Base-by-base conservation (phyloP, 2,888 invertebrate genomes). In the Agrotis clavis region DNA sequence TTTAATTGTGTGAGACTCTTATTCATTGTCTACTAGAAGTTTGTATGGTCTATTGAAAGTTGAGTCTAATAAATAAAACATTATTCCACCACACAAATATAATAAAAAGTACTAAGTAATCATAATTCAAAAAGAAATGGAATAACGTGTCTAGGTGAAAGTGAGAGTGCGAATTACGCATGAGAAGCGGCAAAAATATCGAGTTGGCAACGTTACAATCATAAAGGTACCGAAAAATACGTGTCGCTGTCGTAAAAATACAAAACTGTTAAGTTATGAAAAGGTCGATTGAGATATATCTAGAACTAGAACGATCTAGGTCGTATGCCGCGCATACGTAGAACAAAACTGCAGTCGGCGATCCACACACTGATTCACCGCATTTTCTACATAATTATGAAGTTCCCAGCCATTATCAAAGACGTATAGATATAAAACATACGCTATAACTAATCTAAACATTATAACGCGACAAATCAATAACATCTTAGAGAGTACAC, bases 401-500 rank as follows among this genome's bases (percentile, higher is more conserved):
- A 59, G 41, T 57, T 69, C 35, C 54, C 59, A 65, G 63, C 45
- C 35, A n/a, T 63, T 69, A 56, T 50, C 41, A 56, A 72, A 60
- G 56, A 4, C 66, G 41, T 60, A 65, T 64, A 57, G 21, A 64
- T 61, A 67, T 53, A 72, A 74, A 69, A 76, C 73, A 78, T 76
- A 82, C 69, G 63, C 67, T 83, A 79, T 71, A 72, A 81, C 75
- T 79, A 84, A 81, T 84, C 86, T 77, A 84, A 86, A 86, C 86
- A 87, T 83, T 86, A 90, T 89, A 84, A 88, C 73, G 77, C 81
- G 78, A 81, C 82, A 88, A 93, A 95, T 95, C 94, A 93, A 95
- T 96, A 94, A 90, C 91, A 91, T 91, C 89, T 90, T 86, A 87
- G 84, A 89, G 83, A 87, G 91, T 92, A 93, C 87, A 94, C 89